Percentiles rank a stretch among this genome's conserved stretches.
phyloP scores from a whole-genome alignment of 2,113 vertebrate species.

The Cyanoderma ruficeps region DNA sequence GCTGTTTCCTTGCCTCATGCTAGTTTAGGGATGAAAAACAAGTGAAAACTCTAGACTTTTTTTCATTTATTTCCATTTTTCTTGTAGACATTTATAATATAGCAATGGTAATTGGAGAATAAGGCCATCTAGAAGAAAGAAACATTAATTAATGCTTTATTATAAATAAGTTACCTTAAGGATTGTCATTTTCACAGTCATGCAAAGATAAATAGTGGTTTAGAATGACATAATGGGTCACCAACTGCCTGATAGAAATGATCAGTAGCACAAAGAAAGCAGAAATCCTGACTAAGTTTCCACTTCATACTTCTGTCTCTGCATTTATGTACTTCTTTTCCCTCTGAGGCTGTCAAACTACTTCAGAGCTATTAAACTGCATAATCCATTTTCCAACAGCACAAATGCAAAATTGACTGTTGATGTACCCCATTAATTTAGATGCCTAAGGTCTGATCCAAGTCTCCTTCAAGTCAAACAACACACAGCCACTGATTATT shows the following conservation, averaged over 20 bases:
- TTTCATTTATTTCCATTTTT: background rate
- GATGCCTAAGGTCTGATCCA: background rate
- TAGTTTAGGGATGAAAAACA: background rate
- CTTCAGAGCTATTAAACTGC: background rate
- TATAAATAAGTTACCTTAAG: background rate
- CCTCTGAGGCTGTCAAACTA: background rate
- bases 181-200: background rate
- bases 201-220: background rate
- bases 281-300: background rate
- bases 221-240: background rate
- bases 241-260: background rate
- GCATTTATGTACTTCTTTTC: background rate
- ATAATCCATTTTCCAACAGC: background rate
- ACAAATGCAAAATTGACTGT: background rate
- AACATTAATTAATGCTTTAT: background rate
- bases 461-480: background rate
- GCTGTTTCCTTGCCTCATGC: background rate
- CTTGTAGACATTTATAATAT: background rate
- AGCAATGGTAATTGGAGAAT: background rate
- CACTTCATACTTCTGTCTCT: background rate
- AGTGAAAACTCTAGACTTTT: background rate
- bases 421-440: background rate
- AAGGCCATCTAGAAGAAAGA: background rate
- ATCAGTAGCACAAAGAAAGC: background rate
- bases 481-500: background rate